A percentile compares a stretch with the other conserved stretches of the same genome.
phyloP scores from a whole-genome alignment of 2,113 vertebrate genomes.

The Lethenteron camtschaticum region DNA sequence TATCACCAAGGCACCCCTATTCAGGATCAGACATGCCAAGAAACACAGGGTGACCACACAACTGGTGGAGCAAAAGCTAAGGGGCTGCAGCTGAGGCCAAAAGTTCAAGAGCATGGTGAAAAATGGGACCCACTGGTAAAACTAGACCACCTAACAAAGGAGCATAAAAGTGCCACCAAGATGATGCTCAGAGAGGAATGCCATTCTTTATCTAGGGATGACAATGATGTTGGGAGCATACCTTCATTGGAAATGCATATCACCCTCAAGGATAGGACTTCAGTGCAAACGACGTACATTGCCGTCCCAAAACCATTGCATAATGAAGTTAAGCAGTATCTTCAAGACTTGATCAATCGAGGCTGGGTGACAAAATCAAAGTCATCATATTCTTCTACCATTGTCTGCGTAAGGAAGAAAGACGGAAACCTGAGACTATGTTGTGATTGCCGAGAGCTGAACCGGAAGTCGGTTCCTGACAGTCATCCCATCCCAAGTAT shows the following conservation, averaged over 20 bases:
- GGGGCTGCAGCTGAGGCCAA: too few relatives aligned
- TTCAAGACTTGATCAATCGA: constrained; percentile 7
- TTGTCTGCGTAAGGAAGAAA: constrained; percentile 6
- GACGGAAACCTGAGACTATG: constrained; percentile 2
- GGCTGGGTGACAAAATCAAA: constrained; percentile 3
- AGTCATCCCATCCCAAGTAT: not conserved
- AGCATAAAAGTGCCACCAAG: constrained; percentile 2
- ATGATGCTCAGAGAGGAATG: constrained; percentile 9
- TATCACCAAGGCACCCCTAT: too few relatives aligned
- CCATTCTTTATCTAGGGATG: constrained; percentile 3
- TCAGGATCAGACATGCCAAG: too few relatives aligned
- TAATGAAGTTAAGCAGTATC: constrained; percentile 1
- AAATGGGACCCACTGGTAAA: not conserved
- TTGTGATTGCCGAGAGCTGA: constrained; percentile 6
- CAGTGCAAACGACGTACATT: constrained; percentile 7
- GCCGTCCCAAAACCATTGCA: constrained; percentile 7
- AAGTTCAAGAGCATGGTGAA: too few relatives aligned
- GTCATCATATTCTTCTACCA: constrained; percentile 2
- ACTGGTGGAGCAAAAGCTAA: too few relatives aligned
- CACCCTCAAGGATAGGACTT: constrained; percentile 2
- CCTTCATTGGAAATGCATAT: constrained; percentile 8
- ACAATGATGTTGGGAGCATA: constrained; percentile 7
- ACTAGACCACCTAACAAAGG: not conserved
- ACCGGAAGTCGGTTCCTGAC: constrained; percentile 2
- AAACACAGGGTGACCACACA: too few relatives aligned